Percentiles rank a stretch among this genome's conserved stretches.
Evolutionary conservation across 1,140 invertebrate genomes (phyloP).

Genomic region (Philopotamus ludificatus): DNA sequence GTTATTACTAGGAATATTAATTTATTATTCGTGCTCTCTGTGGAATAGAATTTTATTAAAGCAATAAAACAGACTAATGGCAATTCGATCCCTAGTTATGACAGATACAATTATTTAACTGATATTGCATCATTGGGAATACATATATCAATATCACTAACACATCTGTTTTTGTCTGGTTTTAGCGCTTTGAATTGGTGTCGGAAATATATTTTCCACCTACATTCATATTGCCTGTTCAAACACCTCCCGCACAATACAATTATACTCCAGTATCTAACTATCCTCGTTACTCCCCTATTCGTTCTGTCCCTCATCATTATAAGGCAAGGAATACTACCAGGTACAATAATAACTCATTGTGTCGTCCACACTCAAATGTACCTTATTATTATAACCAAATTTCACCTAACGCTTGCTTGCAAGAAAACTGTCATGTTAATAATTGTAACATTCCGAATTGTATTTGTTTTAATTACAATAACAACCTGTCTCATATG

Average conservation of each 20-base stretch:
- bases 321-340: conserved; percentile 45
- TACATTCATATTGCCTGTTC: conserved; percentile 46
- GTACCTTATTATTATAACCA: conserved; percentile 34
- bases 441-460: conserved; percentile 3
- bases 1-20: too few species aligned
- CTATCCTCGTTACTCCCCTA: conserved; percentile 47
- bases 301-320: conserved; percentile 49
- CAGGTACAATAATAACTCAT: conserved; percentile 25
- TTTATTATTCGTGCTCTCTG: too few species aligned
- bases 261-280: background rate
- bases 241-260: background rate
- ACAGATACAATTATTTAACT: too few species aligned
- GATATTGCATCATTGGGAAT: too few species aligned
- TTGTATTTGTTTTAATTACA: conserved; percentile 14
- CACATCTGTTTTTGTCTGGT: conserved; percentile 44
- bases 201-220: conserved; percentile 66
- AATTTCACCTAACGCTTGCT: conserved; percentile 28
- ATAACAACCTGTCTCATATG: conserved; percentile 31
- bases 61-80: too few species aligned
- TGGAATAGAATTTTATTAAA: too few species aligned
- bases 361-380: conserved; percentile 25
- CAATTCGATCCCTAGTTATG: too few species aligned
- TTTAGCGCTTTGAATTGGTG: conserved; percentile 71
- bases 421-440: conserved; percentile 1
- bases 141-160: background rate